Evolutionary conservation across 2,113 vertebrate genomes (phyloP).

Genomic region (Oceanodroma tethys): DNA sequence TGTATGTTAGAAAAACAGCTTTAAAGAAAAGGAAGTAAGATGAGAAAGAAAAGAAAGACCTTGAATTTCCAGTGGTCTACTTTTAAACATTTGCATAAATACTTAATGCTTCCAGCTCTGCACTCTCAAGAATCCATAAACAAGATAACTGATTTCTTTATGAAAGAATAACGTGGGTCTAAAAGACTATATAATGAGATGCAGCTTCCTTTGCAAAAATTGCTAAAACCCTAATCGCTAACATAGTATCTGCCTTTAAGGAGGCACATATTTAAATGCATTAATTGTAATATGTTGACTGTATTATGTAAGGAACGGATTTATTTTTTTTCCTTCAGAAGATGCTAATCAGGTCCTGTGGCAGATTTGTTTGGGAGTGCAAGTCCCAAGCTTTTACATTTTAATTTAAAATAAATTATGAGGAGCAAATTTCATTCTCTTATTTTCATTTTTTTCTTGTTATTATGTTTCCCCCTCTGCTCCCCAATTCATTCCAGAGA

Average conservation of each 20-base stretch:
- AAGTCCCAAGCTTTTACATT: slow-evolving; percentile 2
- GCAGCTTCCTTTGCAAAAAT: slow-evolving; percentile 26
- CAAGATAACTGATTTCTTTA: slow-evolving; percentile 49
- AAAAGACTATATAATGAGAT: slow-evolving; percentile 33
- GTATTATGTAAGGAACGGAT: slow-evolving; percentile 5
- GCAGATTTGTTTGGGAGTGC: not conserved
- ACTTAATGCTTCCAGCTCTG: slow-evolving; percentile 44
- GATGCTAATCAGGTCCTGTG: slow-evolving; percentile 38
- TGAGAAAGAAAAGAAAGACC: not conserved
- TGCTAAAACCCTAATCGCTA: slow-evolving; percentile 5
- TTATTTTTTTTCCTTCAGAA: not conserved
- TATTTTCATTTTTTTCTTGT: not conserved
- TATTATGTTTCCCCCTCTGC: not conserved
- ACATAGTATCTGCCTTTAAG: slow-evolving; percentile 20
- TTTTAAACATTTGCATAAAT: slow-evolving; percentile 49
- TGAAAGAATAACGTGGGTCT: slow-evolving; percentile 31
- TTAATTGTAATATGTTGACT: slow-evolving; percentile 48
- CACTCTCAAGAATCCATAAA: slow-evolving; percentile 46
- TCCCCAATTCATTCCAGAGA: not conserved
- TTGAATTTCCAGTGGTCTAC: slow-evolving; percentile 12
- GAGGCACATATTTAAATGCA: slow-evolving; percentile 40
- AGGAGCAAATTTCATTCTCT: not conserved
- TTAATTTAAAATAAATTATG: slow-evolving; percentile 49
- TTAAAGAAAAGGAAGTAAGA: not conserved
- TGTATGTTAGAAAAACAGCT: not conserved